Evolutionary conservation across 2,797 vertebrate genomes (phyloP).

Genomic region (Sorex maritimensis): DNA sequence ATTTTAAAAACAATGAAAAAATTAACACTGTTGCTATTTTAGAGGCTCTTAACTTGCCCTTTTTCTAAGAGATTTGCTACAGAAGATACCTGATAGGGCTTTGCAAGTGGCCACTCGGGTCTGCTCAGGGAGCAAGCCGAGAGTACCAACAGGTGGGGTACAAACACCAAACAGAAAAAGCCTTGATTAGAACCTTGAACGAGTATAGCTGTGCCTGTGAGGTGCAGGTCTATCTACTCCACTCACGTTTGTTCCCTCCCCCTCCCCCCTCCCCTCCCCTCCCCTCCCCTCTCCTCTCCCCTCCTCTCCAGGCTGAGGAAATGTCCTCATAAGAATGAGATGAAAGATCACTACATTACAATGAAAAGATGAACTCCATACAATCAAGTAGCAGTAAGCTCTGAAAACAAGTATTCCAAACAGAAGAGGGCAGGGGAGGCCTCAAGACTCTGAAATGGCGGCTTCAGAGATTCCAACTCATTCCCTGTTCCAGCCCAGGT

Average conservation of each 20-base stretch:
- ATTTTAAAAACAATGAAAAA: constrained; percentile 35
- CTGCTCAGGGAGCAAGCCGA: no score
- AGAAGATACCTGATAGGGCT: neutral
- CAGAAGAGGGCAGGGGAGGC: neutral
- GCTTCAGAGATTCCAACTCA: no score
- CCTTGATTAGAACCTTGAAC: neutral
- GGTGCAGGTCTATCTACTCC: neutral
- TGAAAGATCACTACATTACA: neutral
- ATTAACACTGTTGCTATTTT: constrained; percentile 15
- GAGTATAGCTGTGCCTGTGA: neutral
- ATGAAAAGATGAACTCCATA: neutral
- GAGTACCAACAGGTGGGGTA: no score
- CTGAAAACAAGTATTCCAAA: constrained; percentile 27
- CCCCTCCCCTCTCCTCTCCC: neutral
- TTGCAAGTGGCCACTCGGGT: no score
- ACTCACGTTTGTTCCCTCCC: neutral
- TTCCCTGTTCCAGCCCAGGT: neutral
- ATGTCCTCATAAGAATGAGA: neutral
- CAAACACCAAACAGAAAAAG: no score
- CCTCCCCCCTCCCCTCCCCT: neutral
- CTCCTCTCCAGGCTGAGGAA: neutral
- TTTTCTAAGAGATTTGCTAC: constrained; percentile 30
- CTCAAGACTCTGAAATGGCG: no score
- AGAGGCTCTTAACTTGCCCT: constrained; percentile 14
- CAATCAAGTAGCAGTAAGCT: constrained; percentile 21